A percentile compares a stretch with the other conserved stretches of the same genome.
phyloP scores from a whole-genome alignment of 2,113 vertebrate species.

The Microcebus murinus region DNA sequence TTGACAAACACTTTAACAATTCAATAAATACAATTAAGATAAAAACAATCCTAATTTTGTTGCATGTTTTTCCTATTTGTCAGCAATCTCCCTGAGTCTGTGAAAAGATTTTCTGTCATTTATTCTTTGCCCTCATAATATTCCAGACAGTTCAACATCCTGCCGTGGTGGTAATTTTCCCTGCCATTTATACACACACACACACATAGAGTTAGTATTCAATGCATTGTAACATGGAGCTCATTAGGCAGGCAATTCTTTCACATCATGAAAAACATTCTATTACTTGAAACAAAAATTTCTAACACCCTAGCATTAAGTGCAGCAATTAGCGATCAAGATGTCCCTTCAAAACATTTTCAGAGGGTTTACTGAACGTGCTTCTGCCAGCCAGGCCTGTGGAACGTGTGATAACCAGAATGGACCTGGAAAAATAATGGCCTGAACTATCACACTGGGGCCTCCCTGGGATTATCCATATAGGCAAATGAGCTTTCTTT shows the following conservation, averaged over 20 bases:
- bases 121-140: conserved; percentile 30
- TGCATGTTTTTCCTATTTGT: neutral
- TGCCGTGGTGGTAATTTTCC: conserved; percentile 1
- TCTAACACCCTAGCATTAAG: conserved; percentile 35
- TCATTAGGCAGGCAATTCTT: conserved; percentile 58
- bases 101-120: conserved; percentile 30
- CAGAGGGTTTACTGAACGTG: conserved; percentile 34
- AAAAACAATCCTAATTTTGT: neutral
- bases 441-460: neutral
- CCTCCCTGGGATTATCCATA: neutral
- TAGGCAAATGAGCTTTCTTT: conserved; percentile 37
- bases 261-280: conserved; percentile 52
- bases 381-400: neutral
- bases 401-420: neutral
- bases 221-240: conserved; percentile 27
- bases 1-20: neutral
- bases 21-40: conserved; percentile 51
- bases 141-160: conserved; percentile 23
- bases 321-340: conserved; percentile 24
- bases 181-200: conserved; percentile 29
- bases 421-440: neutral
- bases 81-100: neutral
- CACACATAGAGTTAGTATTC: neutral
- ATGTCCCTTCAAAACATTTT: conserved; percentile 45
- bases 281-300: conserved; percentile 41